A percentile compares a stretch with the other conserved stretches of the same genome.
phyloP scores from a whole-genome alignment of 2,888 invertebrate genomes.

The Ochropacha duplaris region DNA sequence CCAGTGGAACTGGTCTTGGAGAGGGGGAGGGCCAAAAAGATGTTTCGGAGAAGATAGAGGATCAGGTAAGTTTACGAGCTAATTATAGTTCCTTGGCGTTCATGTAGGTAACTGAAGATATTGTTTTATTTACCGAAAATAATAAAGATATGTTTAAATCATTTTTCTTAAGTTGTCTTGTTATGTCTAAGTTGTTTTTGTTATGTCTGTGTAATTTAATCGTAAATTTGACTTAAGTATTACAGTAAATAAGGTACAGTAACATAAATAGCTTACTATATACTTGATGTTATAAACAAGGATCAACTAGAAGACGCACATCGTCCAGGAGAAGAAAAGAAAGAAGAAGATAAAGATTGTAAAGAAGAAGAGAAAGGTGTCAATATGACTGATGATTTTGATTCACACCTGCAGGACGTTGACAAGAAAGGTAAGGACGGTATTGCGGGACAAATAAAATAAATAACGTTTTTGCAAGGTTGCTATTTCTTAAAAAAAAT shows the following conservation, averaged over 20 bases:
- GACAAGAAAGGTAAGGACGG: conserved; percentile 83
- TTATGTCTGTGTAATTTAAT: too few species aligned
- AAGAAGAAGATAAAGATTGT: conserved; percentile 88
- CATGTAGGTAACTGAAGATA: too few species aligned
- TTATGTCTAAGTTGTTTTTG: too few species aligned
- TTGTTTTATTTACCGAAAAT: too few species aligned
- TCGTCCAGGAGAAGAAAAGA: conserved; percentile 89
- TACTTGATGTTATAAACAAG: conserved; percentile 51
- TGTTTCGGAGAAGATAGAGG: conserved; percentile 95
- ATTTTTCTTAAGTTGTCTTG: too few species aligned
- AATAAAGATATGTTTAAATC: too few species aligned
- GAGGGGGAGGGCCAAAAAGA: conserved; percentile 97
- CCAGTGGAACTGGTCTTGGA: conserved; percentile 93
- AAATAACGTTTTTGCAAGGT: background rate
- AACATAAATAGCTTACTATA: too few species aligned
- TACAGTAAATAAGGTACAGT: too few species aligned
- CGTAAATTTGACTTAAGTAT: too few species aligned
- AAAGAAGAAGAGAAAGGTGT: conserved; percentile 96
- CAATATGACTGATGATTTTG: conserved; percentile 98
- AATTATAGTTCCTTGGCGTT: background rate
- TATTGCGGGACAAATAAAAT: background rate
- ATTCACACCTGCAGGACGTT: conserved; percentile 91
- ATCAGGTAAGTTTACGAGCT: conserved; percentile 54
- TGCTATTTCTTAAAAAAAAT: too few species aligned
- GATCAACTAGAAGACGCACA: conserved; percentile 96